These are phyloP conservation scores for Yponomeuta malinellus DNA, from an alignment of 2,888 invertebrate species.

Conservation along the genomic window DNA sequence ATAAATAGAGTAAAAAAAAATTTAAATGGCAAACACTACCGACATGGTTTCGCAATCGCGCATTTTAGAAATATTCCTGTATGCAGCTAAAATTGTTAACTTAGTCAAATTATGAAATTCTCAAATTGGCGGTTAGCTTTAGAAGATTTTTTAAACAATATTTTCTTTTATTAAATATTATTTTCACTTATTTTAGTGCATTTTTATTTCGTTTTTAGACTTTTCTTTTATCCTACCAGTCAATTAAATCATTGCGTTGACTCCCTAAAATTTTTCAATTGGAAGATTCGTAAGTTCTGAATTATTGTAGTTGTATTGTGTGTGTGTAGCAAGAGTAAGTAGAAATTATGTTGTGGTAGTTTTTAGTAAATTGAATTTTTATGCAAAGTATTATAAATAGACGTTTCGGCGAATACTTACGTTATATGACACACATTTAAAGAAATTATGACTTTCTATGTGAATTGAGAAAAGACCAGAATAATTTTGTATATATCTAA, in stretches of 20 bases:
- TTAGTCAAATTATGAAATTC: constrained; percentile 12
- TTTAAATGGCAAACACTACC: neutral
- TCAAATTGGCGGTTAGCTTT: constrained; percentile 14
- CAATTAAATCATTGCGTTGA: constrained; percentile 61
- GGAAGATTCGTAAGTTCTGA: constrained; percentile 39
- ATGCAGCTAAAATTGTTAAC: neutral
- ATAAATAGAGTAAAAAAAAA: neutral
- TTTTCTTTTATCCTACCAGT: constrained; percentile 57
- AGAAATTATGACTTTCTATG: no score
- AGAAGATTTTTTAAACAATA: constrained; percentile 24
- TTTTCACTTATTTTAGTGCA: constrained; percentile 29
- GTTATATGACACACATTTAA: no score
- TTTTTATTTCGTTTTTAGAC: constrained; percentile 32
- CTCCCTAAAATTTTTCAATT: constrained; percentile 76
- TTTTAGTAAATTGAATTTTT: constrained; percentile 3
- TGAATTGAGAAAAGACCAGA: no score
- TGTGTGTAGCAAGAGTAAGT: constrained; percentile 19
- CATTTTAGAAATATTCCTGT: no score
- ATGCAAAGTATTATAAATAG: neutral
- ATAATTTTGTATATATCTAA: no score
- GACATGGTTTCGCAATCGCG: neutral
- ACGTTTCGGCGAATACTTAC: no score
- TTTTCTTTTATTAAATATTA: constrained; percentile 28
- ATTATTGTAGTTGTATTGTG: constrained; percentile 21
- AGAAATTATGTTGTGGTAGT: constrained; percentile 17